Conservation (phyloP, 2,888 invertebrate species). For the Acronicta leporina region DNA sequence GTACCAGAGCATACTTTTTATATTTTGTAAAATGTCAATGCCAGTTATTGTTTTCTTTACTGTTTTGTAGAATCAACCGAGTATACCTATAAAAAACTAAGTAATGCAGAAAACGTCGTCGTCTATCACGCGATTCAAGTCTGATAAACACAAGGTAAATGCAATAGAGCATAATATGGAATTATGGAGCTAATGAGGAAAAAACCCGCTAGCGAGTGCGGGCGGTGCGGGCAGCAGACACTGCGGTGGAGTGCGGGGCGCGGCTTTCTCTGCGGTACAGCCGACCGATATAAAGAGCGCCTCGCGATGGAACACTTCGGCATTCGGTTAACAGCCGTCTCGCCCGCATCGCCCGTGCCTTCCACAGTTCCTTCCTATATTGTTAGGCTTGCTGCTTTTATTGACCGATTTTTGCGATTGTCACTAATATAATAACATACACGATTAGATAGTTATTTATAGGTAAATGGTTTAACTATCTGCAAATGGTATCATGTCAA, state of each 20-base stretch:
- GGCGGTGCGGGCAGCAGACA: slow-evolving; percentile 74
- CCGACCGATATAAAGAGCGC: slow-evolving; percentile 86
- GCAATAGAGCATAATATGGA: slow-evolving; percentile 79
- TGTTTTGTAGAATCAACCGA: slow-evolving; percentile 27
- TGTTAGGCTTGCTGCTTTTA: slow-evolving; percentile 74
- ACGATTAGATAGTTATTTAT: slow-evolving; percentile 79
- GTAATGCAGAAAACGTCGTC: slow-evolving; percentile 64
- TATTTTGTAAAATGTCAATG: slow-evolving; percentile 12
- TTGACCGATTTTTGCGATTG: slow-evolving; percentile 71
- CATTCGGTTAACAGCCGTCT: slow-evolving; percentile 89
- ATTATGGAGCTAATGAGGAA: slow-evolving; percentile 87
- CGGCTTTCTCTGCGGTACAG: slow-evolving; percentile 86
- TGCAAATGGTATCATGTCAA: slow-evolving; percentile 84
- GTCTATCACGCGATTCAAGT: slow-evolving; percentile 74
- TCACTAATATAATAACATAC: slow-evolving; percentile 80
- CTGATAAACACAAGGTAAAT: slow-evolving; percentile 82
- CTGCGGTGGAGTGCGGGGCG: slow-evolving; percentile 81
- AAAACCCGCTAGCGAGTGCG: slow-evolving; percentile 84
- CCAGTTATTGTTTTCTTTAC: slow-evolving; percentile 18
- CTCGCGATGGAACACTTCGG: slow-evolving; percentile 85
- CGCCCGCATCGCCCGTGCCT: slow-evolving; percentile 81
- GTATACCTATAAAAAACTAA: slow-evolving; percentile 51
- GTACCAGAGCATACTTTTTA: background rate
- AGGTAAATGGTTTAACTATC: slow-evolving; percentile 82
- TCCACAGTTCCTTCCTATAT: slow-evolving; percentile 73